Evolutionary conservation across 2,888 invertebrate genomes (phyloP), one percentile per base, ranked within the genome.

Genomic region (Drosophila anceps): DNA sequence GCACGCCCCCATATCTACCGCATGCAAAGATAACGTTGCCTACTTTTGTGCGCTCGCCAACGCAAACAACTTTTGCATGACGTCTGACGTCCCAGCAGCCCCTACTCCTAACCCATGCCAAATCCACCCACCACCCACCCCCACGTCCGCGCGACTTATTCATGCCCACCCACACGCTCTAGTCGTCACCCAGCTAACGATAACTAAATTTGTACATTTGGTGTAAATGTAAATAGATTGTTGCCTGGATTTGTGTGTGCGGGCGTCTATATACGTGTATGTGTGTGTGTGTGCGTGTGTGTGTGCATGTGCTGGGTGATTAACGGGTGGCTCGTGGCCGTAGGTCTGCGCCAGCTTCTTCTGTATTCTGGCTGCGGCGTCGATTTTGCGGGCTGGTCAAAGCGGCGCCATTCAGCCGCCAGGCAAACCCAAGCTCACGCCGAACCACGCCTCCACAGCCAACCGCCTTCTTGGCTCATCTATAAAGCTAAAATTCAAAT

Each of bases 201-300:
- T 87, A 79, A 82, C 79, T 79, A 89, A 89, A 90, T 83, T 90
- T 87, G 82, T 87, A 90, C 85, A 90, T 90, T 91, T 90, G 87
- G 88, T 88, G 88, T 84, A 86, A 88, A 88, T 91, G 90, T 90
- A 92, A 91, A 91, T 91, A 91, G 90, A 92, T 91, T 91, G 91
- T 80, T 74, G 76, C 69, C 65, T 74, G 75, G 80, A 76, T 76
- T 73, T 91, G 87, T 90, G 83, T 87, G 35, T 84, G 82, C 85
- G 79, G 82, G 81, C 83, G 86, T 83, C 84, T 48, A 50, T 61
- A 46, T 57, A 50, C 79, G 87, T 84, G 86, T 82, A 76, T 82
- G 51, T 87, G 82, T 86, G 81, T 31, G 60, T 84, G 79, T 77
- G 83, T 81, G 81, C 83, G 24, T 58, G 50, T 44, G 48, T 48